Conservation (phyloP, 2,888 invertebrate species). For the Lysandra coridon region DNA sequence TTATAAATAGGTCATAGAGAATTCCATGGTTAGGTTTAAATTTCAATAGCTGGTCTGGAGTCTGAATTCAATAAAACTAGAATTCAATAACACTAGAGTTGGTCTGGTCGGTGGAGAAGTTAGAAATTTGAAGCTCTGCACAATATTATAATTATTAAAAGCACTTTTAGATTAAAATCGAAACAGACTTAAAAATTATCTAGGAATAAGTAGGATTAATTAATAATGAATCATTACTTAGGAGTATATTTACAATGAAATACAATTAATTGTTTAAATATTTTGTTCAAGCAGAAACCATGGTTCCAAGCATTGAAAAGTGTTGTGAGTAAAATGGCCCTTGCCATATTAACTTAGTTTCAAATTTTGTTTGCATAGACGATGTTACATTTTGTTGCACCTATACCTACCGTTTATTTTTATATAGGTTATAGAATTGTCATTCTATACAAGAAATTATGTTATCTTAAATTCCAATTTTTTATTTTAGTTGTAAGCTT, state of each 20-base stretch:
- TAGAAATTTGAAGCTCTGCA: no score
- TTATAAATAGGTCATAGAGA: no score
- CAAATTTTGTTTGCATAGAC: slow-evolving; percentile 25
- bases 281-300: slow-evolving; percentile 59
- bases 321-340: slow-evolving; percentile 65
- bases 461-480: background rate
- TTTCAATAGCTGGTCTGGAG: background rate
- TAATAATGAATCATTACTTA: no score
- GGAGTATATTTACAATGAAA: no score
- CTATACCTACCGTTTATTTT: background rate
- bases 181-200: background rate
- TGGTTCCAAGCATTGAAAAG: slow-evolving; percentile 78
- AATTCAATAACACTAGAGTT: background rate
- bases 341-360: slow-evolving; percentile 33
- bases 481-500: background rate
- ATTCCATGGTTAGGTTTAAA: no score
- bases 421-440: background rate
- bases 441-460: background rate
- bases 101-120: background rate
- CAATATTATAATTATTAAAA: no score
- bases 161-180: background rate
- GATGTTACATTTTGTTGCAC: slow-evolving; percentile 28
- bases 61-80: no score
- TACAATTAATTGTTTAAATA: background rate
- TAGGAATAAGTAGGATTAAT: no score